Evolutionary conservation across 2,113 vertebrate genomes (phyloP).

Genomic region (Peromyscus californicus): DNA sequence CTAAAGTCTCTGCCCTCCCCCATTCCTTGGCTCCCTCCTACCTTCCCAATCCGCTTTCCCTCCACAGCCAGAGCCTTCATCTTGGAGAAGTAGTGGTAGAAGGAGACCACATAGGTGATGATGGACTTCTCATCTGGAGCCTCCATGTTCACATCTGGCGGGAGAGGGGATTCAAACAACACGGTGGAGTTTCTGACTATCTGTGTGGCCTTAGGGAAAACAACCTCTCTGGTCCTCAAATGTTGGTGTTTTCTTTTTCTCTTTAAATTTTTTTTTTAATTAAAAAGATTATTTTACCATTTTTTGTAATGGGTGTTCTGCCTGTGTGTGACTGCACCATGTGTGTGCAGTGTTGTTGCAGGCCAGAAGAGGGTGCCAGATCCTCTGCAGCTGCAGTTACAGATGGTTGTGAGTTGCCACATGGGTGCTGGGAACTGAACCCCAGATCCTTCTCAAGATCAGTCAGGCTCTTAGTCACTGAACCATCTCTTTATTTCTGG

Average conservation of each 20-base stretch:
- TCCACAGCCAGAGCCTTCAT: conserved; percentile 99
- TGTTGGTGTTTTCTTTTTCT: not conserved
- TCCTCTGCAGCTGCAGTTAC: not conserved
- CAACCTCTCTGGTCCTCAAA: not conserved
- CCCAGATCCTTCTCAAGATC: not conserved
- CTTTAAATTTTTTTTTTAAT: too few species aligned
- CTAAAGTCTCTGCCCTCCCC: not conserved
- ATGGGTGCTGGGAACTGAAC: not conserved
- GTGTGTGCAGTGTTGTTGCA: not conserved
- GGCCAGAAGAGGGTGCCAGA: not conserved
- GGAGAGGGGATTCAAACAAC: not conserved
- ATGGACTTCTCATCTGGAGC: conserved; percentile 98
- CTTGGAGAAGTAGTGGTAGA: conserved; percentile 99
- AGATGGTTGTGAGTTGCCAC: not conserved
- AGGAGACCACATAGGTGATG: conserved; percentile 97
- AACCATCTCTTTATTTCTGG: not conserved
- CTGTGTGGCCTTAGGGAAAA: not conserved
- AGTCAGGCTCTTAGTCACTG: not conserved
- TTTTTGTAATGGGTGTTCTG: not conserved
- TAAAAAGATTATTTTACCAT: not conserved
- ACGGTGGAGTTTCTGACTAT: rapidly evolving
- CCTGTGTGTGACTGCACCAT: not conserved
- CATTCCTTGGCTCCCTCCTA: conserved; percentile 66
- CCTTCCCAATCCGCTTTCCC: conserved; percentile 98
- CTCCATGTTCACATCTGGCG: conserved; percentile 95